Base-by-base conservation (phyloP, 2,797 vertebrate species). In the Ctenopoma multispine region DNA sequence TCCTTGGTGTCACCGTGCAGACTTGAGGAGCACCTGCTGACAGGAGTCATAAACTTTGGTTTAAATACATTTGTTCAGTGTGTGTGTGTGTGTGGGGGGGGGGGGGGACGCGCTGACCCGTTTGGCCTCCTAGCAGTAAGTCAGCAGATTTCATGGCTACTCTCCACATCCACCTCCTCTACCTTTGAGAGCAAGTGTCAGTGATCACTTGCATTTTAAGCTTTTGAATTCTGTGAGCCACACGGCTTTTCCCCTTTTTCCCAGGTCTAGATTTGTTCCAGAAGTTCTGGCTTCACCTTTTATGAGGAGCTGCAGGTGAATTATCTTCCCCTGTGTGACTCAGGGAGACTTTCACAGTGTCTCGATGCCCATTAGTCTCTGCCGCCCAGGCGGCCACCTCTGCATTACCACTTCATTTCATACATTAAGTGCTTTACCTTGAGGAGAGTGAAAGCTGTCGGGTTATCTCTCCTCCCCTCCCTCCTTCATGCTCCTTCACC, bases 361-460 rank as follows among this genome's bases (percentile, higher is more conserved):
- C 77, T 69, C 17, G 40, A 14, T 63, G 54, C 23, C 86, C 76
- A 84, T 89, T 87, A 83, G 78, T 58, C 49, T 8, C 47, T 15
- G 54, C 62, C 2, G 48, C 58, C 57, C 2, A 21, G 46, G 61
- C 51, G n/a, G 56, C 68, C 72, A 63, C 79, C 78, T 75, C 75
- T 63, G 64, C 85, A 85, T 81, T 82, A 80, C 51, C 65, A 56
- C 77, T 83, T 92, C 87, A 92, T 93, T 94, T 94, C 91, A 93
- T 92, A 91, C 91, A 55, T 82, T 87, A 91, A 88, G 79, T 78
- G 84, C 83, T 89, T 92, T 92, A 86, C 87, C 81, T 85, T 76
- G 77, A 75, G 84, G 72, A 80, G 84, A 79, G 85, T 87, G 87
- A 88, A 81, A 87, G 86, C 89, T 44, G 69, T 23, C 1, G 53